phyloP scores from a whole-genome alignment of 2,113 vertebrate species.

The Eleginops maclovinus region DNA sequence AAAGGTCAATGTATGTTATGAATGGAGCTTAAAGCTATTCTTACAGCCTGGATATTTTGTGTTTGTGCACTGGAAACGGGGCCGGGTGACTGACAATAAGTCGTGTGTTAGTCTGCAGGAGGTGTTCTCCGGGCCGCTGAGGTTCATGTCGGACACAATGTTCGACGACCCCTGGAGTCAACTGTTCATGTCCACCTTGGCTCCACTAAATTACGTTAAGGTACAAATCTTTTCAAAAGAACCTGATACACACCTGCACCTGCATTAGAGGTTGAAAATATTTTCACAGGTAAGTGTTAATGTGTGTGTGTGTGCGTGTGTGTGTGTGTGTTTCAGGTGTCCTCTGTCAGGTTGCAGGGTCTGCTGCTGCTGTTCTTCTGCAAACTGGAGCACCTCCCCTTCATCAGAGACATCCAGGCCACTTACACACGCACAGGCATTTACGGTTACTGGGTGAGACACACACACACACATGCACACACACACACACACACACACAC shows the following conservation, averaged over 20 bases:
- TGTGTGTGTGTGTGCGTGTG: background rate
- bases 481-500: too few species aligned
- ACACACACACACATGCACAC: background rate
- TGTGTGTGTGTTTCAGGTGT: slow-evolving; percentile 82
- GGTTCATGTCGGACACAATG: slow-evolving; percentile 88
- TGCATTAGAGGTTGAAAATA: too few species aligned
- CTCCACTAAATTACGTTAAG: slow-evolving; percentile 89
- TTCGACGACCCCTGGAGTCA: slow-evolving; percentile 95
- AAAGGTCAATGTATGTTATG: too few species aligned
- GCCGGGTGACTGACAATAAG: too few species aligned
- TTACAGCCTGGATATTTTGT: too few species aligned
- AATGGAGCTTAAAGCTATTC: too few species aligned
- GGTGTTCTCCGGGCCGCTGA: slow-evolving; percentile 88
- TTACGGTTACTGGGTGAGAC: slow-evolving; percentile 93
- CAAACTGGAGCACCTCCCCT: slow-evolving; percentile 89
- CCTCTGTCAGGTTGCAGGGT: slow-evolving; percentile 94
- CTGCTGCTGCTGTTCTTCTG: slow-evolving; percentile 91
- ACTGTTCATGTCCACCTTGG: slow-evolving; percentile 88
- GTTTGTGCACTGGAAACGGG: too few species aligned
- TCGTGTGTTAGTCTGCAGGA: slow-evolving; percentile 91
- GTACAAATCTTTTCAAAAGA: slow-evolving; percentile 70
- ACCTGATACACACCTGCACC: background rate
- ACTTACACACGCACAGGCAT: slow-evolving; percentile 93
- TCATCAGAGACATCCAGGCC: slow-evolving; percentile 87
- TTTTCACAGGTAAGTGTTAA: too few species aligned